Evolutionary conservation across 2,888 invertebrate species (phyloP).

Genomic region (Elmis aenea): DNA sequence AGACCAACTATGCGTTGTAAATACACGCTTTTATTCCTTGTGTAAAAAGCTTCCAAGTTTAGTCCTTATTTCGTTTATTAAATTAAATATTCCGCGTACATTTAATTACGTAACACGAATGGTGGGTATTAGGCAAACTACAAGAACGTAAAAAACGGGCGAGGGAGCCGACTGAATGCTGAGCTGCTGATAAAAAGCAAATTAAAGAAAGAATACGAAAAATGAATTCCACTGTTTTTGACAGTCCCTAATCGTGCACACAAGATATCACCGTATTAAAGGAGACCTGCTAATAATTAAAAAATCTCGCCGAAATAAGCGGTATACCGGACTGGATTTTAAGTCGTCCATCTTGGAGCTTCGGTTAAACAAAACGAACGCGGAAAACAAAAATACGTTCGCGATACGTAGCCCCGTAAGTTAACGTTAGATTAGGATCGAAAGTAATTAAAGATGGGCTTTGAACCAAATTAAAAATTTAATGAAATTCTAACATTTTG

Average conservation of each 20-base stretch:
- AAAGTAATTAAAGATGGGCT: conserved; percentile 18
- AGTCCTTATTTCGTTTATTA: no score
- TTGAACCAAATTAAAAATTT: conserved; percentile 20
- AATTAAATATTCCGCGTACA: conserved; percentile 3
- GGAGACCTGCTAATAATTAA: conserved; percentile 20
- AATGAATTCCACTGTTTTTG: conserved; percentile 52
- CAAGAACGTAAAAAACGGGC: no score
- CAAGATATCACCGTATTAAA: conserved; percentile 22
- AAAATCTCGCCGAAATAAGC: conserved; percentile 9
- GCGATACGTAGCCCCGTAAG: no score
- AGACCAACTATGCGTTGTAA: no score
- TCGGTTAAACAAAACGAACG: no score
- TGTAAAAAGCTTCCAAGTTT: no score
- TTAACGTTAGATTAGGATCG: conserved; percentile 16
- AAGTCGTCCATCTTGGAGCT: no score
- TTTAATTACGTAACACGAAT: conserved; percentile 18
- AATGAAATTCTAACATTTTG: conserved; percentile 15
- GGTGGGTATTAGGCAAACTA: conserved; percentile 18
- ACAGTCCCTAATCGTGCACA: conserved; percentile 50
- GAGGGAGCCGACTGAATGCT: conserved; percentile 46
- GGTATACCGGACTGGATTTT: conserved; percentile 1
- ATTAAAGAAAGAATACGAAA: conserved; percentile 47
- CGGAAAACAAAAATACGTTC: no score
- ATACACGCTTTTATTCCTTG: no score
- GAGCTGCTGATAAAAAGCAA: conserved; percentile 49